Evolutionary conservation across 2,888 invertebrate genomes (phyloP), one percentile per base, ranked within the genome.

Genomic region (Harmothoe impar): DNA sequence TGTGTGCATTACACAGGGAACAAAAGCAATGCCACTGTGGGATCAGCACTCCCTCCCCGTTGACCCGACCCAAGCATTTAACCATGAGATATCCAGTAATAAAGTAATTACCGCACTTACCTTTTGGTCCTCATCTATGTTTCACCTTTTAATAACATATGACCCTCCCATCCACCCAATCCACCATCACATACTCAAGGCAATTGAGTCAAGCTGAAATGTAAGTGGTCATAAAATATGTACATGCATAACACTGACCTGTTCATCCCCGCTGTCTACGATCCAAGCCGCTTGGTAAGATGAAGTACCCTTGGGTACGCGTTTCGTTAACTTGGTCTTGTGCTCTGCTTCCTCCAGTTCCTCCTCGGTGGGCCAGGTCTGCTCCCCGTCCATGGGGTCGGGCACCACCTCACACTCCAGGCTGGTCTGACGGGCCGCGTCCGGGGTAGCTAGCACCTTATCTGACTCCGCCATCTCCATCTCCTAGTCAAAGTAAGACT

Each of bases 281-380:
- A 97, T 96, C 97, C 97, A 97, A 85, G 98, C 98, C 0, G 99
- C 98, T 96, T 99, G 99, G 96, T 99, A 99, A 90, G 98, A 98
- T 1, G 99, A 99, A 96, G 98, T 99, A 51, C 99, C 99, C 96
- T 98, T 98, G 0, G 99, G 99, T 17, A 99, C 97, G 0, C 84
- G 84, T 10, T 97, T 96, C 94, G 98, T 98, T 29, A 96, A 97
- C 89, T 96, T 97, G 93, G 97, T 97, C 68, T 96, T 96, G 90
- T 91, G 35, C 94, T 97, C 97, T 23, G 98, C 97, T 93, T 97
- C 97, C 92, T 97, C 97, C 92, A 98, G 97, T 96, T 99, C 99
- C 94, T 99, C 98, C 93, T 98, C 97, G 25, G 98, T 98, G 0
- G 99, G 99, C 98, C 98, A 99, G 0, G 99, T 99, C 96, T 99